Percentiles rank a stretch among this genome's conserved stretches.
Conservation (phyloP, 2,113 vertebrate genomes). For the Chionodraco myersi region DNA sequence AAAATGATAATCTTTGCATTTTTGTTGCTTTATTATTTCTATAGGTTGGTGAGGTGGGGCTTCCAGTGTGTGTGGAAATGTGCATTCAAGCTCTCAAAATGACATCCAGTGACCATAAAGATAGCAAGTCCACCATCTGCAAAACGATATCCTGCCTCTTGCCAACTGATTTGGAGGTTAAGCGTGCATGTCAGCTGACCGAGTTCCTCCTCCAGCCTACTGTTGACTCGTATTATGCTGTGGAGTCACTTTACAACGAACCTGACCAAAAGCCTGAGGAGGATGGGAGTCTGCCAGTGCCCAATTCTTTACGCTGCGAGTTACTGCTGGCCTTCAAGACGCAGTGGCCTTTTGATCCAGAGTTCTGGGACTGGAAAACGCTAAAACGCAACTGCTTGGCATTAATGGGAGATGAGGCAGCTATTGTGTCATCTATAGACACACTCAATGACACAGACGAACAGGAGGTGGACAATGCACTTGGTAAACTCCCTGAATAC, state of each 20-base stretch:
- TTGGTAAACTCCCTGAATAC: slow-evolving; percentile 86
- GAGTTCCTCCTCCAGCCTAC: slow-evolving; percentile 98
- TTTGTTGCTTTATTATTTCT: slow-evolving; percentile 35
- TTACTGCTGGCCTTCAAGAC: slow-evolving; percentile 98
- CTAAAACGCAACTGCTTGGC: slow-evolving; percentile 96
- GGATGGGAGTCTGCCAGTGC: slow-evolving; percentile 96
- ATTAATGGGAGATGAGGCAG: slow-evolving; percentile 98
- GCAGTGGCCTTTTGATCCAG: slow-evolving; percentile 99
- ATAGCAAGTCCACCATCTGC: slow-evolving; percentile 97
- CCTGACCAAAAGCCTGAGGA: slow-evolving; percentile 98
- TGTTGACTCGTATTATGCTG: slow-evolving; percentile 97
- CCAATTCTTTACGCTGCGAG: slow-evolving; percentile 98
- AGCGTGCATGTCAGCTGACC: slow-evolving; percentile 97
- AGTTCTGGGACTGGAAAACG: slow-evolving; percentile 99
- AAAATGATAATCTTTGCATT: background rate
- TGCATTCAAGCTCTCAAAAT: slow-evolving; percentile 97
- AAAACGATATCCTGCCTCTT: slow-evolving; percentile 98
- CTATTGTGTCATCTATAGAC: slow-evolving; percentile 97
- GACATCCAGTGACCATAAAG: slow-evolving; percentile 90
- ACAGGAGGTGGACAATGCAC: slow-evolving; percentile 84
- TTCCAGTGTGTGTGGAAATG: slow-evolving; percentile 96
- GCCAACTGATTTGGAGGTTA: slow-evolving; percentile 97
- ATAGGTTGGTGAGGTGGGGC: slow-evolving; percentile 94
- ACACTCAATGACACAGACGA: slow-evolving; percentile 95
- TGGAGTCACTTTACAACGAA: slow-evolving; percentile 98